phyloP scores from a whole-genome alignment of 2,888 invertebrate genomes.

The Thereva unica region DNA sequence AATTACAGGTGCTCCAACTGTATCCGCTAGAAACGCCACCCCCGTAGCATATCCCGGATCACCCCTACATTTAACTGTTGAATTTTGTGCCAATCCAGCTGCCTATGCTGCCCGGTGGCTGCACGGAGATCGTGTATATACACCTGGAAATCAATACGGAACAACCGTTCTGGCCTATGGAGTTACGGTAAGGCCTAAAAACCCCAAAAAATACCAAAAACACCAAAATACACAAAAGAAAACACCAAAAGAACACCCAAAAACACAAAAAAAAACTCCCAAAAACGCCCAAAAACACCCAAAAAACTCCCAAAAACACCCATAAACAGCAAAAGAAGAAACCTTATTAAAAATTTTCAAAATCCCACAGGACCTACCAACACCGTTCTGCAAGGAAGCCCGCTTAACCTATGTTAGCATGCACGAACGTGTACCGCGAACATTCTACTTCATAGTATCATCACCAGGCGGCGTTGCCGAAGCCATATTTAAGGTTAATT shows the following conservation, averaged over 20 bases:
- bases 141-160: constrained; percentile 59
- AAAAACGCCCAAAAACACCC: not conserved
- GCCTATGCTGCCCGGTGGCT: constrained; percentile 59
- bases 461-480: constrained; percentile 58
- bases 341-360: not conserved
- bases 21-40: constrained; percentile 67
- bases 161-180: constrained; percentile 57
- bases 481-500: constrained; percentile 57
- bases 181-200: constrained; percentile 53
- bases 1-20: constrained; percentile 69
- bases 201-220: not conserved
- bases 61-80: constrained; percentile 69
- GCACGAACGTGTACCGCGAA: constrained; percentile 58
- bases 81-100: constrained; percentile 78
- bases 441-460: constrained; percentile 58
- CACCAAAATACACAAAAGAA: not conserved
- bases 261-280: not conserved
- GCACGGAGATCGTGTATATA: constrained; percentile 58
- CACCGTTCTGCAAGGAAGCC: constrained; percentile 59
- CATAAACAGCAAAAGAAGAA: not conserved
- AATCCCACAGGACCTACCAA: constrained; percentile 54
- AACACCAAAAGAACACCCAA: not conserved
- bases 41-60: constrained; percentile 72
- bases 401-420: constrained; percentile 58
- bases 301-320: not conserved